phyloP scores from a whole-genome alignment of 2,113 vertebrate species.

The Fukomys damarensis region DNA sequence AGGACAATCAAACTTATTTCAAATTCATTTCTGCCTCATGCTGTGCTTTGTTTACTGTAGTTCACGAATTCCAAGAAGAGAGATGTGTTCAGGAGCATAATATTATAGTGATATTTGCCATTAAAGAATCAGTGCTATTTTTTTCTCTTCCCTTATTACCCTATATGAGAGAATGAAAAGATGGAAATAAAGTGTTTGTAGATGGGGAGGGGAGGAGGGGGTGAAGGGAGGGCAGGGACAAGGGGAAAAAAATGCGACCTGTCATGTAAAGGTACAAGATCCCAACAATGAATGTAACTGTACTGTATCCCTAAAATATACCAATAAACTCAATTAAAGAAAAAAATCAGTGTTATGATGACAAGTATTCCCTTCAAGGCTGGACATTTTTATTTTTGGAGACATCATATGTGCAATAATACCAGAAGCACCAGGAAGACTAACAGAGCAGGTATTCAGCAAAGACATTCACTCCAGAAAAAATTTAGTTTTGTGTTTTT shows the following conservation, averaged over 20 bases:
- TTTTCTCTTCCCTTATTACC: too few species aligned
- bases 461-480: slow-evolving; percentile 5
- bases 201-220: too few species aligned
- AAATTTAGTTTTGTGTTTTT: not conserved
- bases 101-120: not conserved
- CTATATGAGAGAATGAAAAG: too few species aligned
- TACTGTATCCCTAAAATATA: too few species aligned
- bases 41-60: not conserved
- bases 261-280: too few species aligned
- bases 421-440: not conserved
- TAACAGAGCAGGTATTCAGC: not conserved
- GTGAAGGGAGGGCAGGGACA: too few species aligned
- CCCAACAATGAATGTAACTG: too few species aligned
- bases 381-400: not conserved
- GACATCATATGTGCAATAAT: not conserved
- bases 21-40: not conserved
- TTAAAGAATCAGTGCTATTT: not conserved
- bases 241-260: too few species aligned
- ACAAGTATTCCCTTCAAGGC: not conserved
- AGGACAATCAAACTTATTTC: not conserved
- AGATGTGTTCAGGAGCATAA: not conserved
- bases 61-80: not conserved
- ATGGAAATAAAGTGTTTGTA: too few species aligned
- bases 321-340: too few species aligned
- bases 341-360: too few species aligned